Percentiles rank a stretch among this genome's conserved stretches.
Evolutionary conservation across 2,113 vertebrate species (phyloP).

Genomic region (Corvus cornix): DNA sequence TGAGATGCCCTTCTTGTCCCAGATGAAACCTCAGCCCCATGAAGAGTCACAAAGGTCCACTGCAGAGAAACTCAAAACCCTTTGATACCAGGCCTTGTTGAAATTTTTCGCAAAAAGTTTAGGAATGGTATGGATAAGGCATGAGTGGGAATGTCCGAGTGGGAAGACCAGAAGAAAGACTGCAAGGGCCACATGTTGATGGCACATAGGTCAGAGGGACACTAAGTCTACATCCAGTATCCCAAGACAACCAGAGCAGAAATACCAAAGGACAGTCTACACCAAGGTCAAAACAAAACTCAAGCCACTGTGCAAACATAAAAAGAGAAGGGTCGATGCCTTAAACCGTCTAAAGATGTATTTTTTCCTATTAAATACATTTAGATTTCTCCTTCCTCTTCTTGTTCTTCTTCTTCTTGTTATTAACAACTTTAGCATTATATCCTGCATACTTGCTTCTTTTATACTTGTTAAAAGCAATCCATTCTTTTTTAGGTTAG

Average conservation of each 20-base stretch:
- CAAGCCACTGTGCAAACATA: not conserved
- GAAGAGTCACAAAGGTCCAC: not conserved
- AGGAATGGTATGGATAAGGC: not conserved
- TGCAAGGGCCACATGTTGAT: accelerated
- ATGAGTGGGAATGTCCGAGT: not conserved
- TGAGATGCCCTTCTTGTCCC: not conserved
- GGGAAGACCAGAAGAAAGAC: not conserved
- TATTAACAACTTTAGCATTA: not conserved
- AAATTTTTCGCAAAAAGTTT: not conserved
- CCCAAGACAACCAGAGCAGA: not conserved
- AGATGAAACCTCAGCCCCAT: not conserved
- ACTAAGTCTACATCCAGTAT: not conserved
- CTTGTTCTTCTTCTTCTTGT: not conserved
- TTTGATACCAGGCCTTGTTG: not conserved
- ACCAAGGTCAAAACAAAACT: not conserved
- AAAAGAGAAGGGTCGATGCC: not conserved
- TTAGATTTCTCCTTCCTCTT: not conserved
- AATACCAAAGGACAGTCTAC: not conserved
- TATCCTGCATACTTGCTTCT: not conserved
- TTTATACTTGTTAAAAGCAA: not conserved
- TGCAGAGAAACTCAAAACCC: not conserved
- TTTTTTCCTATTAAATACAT: not conserved
- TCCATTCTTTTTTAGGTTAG: not conserved
- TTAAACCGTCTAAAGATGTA: not conserved
- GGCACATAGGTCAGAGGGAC: not conserved